These are phyloP conservation scores for Spondyliosoma cantharus DNA, from an alignment of 2,797 vertebrate species.

Conservation along the genomic window DNA sequence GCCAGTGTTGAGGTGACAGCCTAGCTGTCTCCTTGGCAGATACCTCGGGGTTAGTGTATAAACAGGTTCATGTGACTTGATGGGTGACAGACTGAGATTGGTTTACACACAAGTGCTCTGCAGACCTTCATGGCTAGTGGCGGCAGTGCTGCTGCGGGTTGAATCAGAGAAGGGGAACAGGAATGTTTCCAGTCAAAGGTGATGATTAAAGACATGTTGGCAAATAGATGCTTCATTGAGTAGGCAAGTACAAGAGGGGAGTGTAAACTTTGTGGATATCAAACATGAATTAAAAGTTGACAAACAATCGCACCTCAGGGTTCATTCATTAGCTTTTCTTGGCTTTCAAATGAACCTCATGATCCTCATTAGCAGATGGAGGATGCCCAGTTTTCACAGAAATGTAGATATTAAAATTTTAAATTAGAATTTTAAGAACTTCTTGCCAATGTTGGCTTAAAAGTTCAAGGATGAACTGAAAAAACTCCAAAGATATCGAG, in stretches of 20 bases:
- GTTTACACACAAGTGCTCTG: slow-evolving; percentile 71
- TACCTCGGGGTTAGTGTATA: slow-evolving; percentile 76
- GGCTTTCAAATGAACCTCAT: background rate
- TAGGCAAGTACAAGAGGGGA: slow-evolving; percentile 3
- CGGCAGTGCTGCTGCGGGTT: slow-evolving; percentile 44
- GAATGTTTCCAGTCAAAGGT: slow-evolving; percentile 49
- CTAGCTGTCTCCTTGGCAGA: slow-evolving; percentile 82
- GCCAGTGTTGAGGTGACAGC: slow-evolving; percentile 79
- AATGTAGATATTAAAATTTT: background rate
- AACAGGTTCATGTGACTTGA: slow-evolving; percentile 72
- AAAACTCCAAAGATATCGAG: background rate
- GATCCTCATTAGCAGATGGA: background rate
- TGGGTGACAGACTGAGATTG: slow-evolving; percentile 69
- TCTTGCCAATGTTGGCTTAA: background rate
- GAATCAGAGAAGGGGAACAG: slow-evolving; percentile 45
- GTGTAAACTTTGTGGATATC: background rate
- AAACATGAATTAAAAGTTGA: background rate
- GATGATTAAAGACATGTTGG: slow-evolving; percentile 52
- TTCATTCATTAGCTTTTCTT: background rate
- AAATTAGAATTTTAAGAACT: background rate
- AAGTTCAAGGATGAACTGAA: background rate
- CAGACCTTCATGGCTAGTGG: slow-evolving; percentile 41
- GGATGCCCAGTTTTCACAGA: background rate
- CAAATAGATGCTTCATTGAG: slow-evolving; percentile 29
- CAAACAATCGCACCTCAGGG: background rate